phyloP scores from a whole-genome alignment of 1,140 invertebrate species.

The Eumaeus atala region DNA sequence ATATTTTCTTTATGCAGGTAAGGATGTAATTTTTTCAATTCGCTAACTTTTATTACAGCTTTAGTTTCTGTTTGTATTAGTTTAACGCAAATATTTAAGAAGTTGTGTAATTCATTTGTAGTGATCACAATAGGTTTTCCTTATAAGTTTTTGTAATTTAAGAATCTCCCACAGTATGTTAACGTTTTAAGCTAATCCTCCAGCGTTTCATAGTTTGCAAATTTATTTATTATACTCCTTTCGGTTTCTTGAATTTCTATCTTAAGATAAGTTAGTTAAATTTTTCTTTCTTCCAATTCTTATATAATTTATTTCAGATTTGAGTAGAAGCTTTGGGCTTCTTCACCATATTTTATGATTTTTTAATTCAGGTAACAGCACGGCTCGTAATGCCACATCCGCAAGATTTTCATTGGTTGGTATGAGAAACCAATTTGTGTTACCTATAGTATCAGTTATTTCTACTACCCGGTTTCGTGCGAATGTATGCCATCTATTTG shows the following conservation, averaged over 20 bases:
- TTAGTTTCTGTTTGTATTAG: constrained; percentile 10
- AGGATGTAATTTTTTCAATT: constrained; percentile 23
- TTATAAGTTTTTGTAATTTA: constrained; percentile 6
- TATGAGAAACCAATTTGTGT: constrained; percentile 22
- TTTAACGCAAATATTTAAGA: constrained; percentile 18
- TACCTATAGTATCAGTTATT: constrained; percentile 16
- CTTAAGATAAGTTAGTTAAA: constrained; percentile 2
- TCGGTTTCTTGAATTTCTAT: background rate
- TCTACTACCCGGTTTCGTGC: constrained; percentile 23
- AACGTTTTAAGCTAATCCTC: constrained; percentile 18
- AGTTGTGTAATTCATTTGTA: constrained; percentile 16
- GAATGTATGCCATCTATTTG: constrained; percentile 22
- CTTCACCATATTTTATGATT: constrained; percentile 16
- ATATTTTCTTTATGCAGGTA: constrained; percentile 18
- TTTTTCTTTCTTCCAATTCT: constrained; percentile 17
- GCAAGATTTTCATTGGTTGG: constrained; percentile 21
- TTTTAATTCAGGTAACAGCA: constrained; percentile 8
- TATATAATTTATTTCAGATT: constrained; percentile 10
- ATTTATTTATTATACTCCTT: too few relatives aligned
- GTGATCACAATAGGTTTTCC: background rate
- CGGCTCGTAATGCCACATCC: constrained; percentile 21
- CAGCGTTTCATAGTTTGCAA: constrained; percentile 19
- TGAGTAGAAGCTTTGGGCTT: constrained; percentile 14
- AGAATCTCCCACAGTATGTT: constrained; percentile 20
- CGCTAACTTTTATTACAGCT: constrained; percentile 9